A percentile compares a stretch with the other conserved stretches of the same genome.
Conservation (phyloP, 2,888 invertebrate species). For the Plutella xylostella region DNA sequence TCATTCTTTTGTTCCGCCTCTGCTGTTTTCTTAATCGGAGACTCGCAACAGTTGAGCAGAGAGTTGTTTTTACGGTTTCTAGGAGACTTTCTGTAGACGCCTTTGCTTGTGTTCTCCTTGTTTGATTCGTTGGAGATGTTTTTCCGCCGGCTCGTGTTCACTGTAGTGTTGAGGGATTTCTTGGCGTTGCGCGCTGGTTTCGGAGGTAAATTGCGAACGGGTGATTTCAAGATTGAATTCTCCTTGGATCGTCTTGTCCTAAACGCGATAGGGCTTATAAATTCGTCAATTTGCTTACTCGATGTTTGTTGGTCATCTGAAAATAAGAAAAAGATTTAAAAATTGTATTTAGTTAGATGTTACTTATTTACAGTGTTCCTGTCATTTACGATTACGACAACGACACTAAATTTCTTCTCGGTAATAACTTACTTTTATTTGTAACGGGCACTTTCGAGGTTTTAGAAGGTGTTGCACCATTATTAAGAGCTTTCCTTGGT, state of each 20-base stretch:
- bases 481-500: no score
- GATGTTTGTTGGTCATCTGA: background rate
- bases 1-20: background rate
- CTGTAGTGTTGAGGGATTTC: background rate
- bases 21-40: background rate
- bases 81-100: background rate
- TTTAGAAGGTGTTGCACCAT: no score
- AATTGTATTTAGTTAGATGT: no score
- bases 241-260: background rate
- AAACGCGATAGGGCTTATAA: background rate
- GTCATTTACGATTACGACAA: no score
- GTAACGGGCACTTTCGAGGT: no score
- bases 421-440: no score
- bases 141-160: background rate
- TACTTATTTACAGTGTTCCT: no score
- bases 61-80: background rate
- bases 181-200: background rate
- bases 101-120: background rate
- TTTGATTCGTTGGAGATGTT: background rate
- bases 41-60: background rate
- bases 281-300: background rate
- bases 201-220: background rate
- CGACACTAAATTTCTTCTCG: no score
- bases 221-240: background rate
- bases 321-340: no score